Base-by-base conservation (phyloP, 2,113 vertebrate genomes). In the Nerophis lumbriciformis region DNA sequence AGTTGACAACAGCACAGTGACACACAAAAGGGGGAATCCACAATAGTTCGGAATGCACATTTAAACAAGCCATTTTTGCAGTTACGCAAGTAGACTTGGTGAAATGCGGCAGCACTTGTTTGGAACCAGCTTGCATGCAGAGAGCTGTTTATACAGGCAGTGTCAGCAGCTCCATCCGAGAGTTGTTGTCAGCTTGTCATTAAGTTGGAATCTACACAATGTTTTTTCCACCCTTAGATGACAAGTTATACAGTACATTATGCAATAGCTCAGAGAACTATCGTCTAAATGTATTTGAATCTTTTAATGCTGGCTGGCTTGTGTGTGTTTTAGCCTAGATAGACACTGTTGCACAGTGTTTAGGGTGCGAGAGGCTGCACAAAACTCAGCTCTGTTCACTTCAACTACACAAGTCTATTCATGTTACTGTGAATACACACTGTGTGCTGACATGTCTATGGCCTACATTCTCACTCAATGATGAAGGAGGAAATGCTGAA, bases 341-440 rank as follows among this genome's bases (percentile, higher is more conserved):
- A 44, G 59, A 81, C 72, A 79, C 68, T 50, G 72, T 19, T 6
- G 66, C 76, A 62, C 76, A 62, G 73, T 77, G 76, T 83, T 35
- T 19, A 63, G 60, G 76, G 16, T 9, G 54, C 65, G 28, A 21
- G 63, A 9, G 55, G 58, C 66, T 15, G 35, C 76, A 86, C 83
- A 88, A 75, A 45, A 61, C 13, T 39, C 38, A 42, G 62, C 73
- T 82, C 81, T 85, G 82, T 87, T 84, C 56, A 53, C 3, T 39
- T 65, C 63, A 59, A 10, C 67, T 63, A 66, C 68, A 72, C 85
- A 85, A 72, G 84, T 56, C 75, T n/a, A 5, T 63, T 83, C 86
- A 81, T 59, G 86, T 75, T 11, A 15, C 49, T 60, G 6, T 16
- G 49, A 64, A 72, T 70, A 71, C 71, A 72, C 72, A 61, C 47